Base-by-base conservation (phyloP, 2,797 vertebrate genomes). In the Pristis pectinata region DNA sequence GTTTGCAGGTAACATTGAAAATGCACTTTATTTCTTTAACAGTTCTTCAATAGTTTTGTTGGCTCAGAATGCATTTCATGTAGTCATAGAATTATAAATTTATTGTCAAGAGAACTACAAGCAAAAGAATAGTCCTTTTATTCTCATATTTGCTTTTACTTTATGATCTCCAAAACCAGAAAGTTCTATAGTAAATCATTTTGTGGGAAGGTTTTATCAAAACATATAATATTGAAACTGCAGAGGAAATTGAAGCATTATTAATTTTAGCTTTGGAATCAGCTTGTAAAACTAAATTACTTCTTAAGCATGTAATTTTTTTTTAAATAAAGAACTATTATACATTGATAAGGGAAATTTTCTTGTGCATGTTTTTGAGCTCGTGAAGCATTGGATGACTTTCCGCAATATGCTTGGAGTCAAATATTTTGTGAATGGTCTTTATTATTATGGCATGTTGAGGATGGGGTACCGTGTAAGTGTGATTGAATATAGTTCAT, bases 51-150 rank as follows among this genome's bases (percentile, higher is more conserved):
- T 53, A 19, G 59, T 91, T 74, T 76, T 94, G 49, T 76, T 94
- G 92, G 27, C 92, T 76, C 92, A 56, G 10, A n/a, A 53, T 67
- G 10, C 83, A 30, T 27, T 27, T 76, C 72, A 76, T 5, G 17
- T 70, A 76, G 70, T n/a, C 72, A 53, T 1, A 76, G 67, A 94
- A 34, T 94, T 15, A 74, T n/a, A 49, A 76, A 76, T 94, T 76
- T 94, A 94, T 76, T 17, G 30, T 76, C 27, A 53, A 17, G 49
- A 30, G 53, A 49, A 76, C 41, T 49, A 24, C 19, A 76, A 76
- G 92, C 15, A 76, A 41, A 94, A 94, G 92, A 94, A 94, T 74
- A 56, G 70, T 56, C 37, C 44, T 94, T 94, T 76, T 74, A 27
- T 74, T 74, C 64, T n/a, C 3, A 34, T 72, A 17, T 76, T 94